Evolutionary conservation across 2,113 vertebrate species (phyloP).

Genomic region (Podarcis muralis): DNA sequence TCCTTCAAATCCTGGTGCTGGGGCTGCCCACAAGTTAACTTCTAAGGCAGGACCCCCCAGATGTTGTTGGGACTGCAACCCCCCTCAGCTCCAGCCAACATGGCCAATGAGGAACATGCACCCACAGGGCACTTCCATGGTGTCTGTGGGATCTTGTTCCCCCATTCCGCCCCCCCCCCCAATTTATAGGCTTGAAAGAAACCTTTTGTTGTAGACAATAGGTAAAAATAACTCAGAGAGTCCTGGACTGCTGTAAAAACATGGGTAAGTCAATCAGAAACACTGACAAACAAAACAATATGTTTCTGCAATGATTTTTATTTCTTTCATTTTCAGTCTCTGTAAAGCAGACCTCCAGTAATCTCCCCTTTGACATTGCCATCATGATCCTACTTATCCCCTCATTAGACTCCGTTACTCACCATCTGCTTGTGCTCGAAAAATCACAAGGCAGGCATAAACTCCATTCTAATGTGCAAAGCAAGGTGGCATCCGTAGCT

Average conservation of each 20-base stretch:
- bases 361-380: conserved; percentile 52
- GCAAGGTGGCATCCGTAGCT: conserved; percentile 21
- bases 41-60: no score
- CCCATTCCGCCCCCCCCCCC: no score
- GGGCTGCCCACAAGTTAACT: no score
- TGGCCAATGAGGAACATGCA: no score
- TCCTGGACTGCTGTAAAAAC: conserved; percentile 41
- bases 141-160: no score
- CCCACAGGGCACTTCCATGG: no score
- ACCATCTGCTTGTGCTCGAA: conserved; percentile 53
- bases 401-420: conserved; percentile 58
- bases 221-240: conserved; percentile 28
- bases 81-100: no score
- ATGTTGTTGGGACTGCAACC: no score
- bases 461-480: conserved; percentile 32
- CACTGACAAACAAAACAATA: conserved; percentile 30
- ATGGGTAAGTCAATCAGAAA: neutral
- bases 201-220: no score
- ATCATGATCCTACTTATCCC: conserved; percentile 54
- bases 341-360: conserved; percentile 50
- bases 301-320: conserved; percentile 37
- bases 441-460: conserved; percentile 17
- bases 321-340: conserved; percentile 59
- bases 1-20: no score
- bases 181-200: no score